Evolutionary conservation across 2,113 vertebrate species (phyloP).

Genomic region (Salminus brasiliensis): DNA sequence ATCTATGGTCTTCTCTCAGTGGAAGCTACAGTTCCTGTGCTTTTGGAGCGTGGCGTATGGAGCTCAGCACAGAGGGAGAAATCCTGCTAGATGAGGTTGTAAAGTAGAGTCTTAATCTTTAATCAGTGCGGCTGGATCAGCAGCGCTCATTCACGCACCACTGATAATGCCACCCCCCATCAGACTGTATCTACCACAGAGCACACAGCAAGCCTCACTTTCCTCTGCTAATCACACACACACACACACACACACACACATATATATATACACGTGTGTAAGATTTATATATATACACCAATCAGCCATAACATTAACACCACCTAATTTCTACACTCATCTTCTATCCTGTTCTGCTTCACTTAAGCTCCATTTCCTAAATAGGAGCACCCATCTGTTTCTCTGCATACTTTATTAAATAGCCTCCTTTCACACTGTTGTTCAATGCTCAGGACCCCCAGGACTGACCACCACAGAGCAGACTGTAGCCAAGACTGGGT

Average conservation of each 20-base stretch:
- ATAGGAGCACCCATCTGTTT: too few relatives aligned
- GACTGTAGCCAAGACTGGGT: too few relatives aligned
- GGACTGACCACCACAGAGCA: too few relatives aligned
- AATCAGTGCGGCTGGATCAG: slow-evolving; percentile 60
- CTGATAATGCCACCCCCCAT: slow-evolving; percentile 52
- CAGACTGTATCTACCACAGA: slow-evolving; percentile 38
- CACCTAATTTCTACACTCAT: too few relatives aligned
- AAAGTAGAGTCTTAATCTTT: slow-evolving; percentile 62
- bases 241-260: slow-evolving; percentile 1
- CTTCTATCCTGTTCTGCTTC: too few relatives aligned
- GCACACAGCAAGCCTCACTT: slow-evolving; percentile 3
- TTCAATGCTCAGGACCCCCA: too few relatives aligned
- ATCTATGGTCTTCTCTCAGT: neutral
- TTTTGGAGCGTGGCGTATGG: slow-evolving; percentile 8
- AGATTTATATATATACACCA: too few relatives aligned
- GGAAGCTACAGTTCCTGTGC: slow-evolving; percentile 16
- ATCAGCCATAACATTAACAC: too few relatives aligned
- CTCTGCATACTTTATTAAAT: too few relatives aligned
- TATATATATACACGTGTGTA: too few relatives aligned
- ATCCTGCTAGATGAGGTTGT: slow-evolving; percentile 57
- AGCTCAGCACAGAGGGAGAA: slow-evolving; percentile 33
- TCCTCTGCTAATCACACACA: slow-evolving; percentile 23
- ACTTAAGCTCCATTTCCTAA: too few relatives aligned
- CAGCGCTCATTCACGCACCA: slow-evolving; percentile 55
- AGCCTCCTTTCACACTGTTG: too few relatives aligned